Percentiles rank a stretch among this genome's conserved stretches.
Conservation (phyloP, 2,888 invertebrate species). For the Agonopterix arenella region DNA sequence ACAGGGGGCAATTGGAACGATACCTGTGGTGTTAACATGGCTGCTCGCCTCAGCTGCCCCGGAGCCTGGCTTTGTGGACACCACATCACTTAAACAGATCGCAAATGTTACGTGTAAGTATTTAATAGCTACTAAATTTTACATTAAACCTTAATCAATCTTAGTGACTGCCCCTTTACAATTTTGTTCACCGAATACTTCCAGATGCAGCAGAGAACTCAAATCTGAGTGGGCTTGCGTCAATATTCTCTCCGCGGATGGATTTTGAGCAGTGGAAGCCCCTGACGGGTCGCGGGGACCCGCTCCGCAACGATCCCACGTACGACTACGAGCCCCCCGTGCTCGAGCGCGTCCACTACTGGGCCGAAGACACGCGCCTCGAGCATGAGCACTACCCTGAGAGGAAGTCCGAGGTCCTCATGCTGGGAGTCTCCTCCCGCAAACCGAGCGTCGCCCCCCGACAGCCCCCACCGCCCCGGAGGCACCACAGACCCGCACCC, state of each 20-base stretch:
- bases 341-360: constrained; percentile 86
- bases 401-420: constrained; percentile 82
- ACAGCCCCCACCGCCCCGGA: constrained; percentile 36
- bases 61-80: constrained; percentile 14
- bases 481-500: constrained; percentile 34
- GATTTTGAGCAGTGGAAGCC: constrained; percentile 93
- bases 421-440: constrained; percentile 82
- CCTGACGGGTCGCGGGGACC: constrained; percentile 85
- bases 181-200: constrained; percentile 9
- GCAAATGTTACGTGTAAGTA: constrained; percentile 23
- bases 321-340: constrained; percentile 91
- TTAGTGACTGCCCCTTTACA: neutral
- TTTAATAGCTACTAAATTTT: too few species aligned
- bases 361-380: constrained; percentile 82
- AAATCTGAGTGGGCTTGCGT: constrained; percentile 37
- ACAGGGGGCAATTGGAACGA: constrained; percentile 16
- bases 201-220: constrained; percentile 41
- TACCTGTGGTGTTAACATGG: constrained; percentile 17
- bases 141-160: neutral
- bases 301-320: constrained; percentile 89
- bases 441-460: constrained; percentile 78
- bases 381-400: constrained; percentile 70
- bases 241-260: constrained; percentile 83
- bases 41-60: constrained; percentile 14
- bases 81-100: constrained; percentile 20